Evolutionary conservation across 2,113 vertebrate genomes (phyloP).

Genomic region (Anarhynchus alexandrinus): DNA sequence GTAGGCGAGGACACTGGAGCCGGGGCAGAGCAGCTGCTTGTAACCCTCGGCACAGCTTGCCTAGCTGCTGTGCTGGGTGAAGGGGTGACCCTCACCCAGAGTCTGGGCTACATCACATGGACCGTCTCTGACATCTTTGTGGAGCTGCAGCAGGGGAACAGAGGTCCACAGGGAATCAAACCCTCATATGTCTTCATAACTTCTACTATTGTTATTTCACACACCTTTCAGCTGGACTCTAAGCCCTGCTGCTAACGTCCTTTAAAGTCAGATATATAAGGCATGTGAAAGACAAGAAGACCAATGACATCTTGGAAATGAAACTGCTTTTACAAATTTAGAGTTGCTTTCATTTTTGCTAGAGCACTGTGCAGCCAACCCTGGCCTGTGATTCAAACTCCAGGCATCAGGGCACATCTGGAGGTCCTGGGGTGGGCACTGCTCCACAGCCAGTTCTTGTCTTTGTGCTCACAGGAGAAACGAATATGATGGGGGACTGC

Average conservation of each 20-base stretch:
- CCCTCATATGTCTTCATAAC: neutral
- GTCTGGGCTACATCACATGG: fast-evolving
- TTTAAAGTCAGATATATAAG: neutral
- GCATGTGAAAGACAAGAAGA: neutral
- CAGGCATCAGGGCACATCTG: neutral
- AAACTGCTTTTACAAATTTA: neutral
- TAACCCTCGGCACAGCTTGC: fast-evolving
- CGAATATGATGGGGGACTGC: neutral
- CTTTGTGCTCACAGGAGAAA: neutral
- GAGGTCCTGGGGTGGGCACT: neutral
- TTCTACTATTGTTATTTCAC: neutral
- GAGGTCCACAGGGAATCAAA: neutral
- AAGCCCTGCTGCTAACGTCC: neutral
- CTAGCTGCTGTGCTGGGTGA: fast-evolving
- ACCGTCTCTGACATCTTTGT: neutral
- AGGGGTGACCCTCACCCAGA: neutral
- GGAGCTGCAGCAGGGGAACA: neutral
- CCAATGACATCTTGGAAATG: neutral
- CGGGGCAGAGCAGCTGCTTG: neutral
- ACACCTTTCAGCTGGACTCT: neutral
- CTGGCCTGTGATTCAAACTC: neutral
- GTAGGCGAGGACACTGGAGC: neutral
- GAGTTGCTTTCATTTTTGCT: neutral
- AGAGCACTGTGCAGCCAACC: neutral
- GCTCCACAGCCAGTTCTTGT: neutral